These are phyloP conservation scores for Sebastes iracundus DNA, from an alignment of 2,797 vertebrate genomes.

Conservation along the genomic window DNA sequence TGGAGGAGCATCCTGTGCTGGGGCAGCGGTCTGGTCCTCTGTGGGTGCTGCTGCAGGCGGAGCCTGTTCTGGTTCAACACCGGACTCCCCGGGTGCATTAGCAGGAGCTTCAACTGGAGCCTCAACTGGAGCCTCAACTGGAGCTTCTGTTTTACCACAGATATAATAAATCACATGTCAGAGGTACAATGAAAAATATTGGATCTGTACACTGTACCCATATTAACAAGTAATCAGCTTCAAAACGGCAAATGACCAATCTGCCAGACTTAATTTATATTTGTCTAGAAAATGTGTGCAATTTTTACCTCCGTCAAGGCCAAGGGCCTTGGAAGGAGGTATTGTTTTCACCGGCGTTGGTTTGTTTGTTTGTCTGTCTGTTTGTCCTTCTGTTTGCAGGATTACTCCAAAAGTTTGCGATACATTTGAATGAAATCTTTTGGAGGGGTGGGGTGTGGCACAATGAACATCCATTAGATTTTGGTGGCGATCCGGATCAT, in stretches of 20 bases:
- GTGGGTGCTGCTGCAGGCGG: conserved; percentile 25
- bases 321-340: too few species aligned
- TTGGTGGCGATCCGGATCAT: too few species aligned
- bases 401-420: too few species aligned
- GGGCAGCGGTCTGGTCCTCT: conserved; percentile 7
- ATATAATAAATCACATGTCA: conserved; percentile 24
- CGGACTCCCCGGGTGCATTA: conserved; percentile 26
- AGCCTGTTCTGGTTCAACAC: conserved; percentile 5
- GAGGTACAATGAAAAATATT: background rate
- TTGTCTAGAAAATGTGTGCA: background rate
- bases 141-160: conserved; percentile 9
- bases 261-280: background rate
- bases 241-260: background rate
- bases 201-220: background rate
- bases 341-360: too few species aligned
- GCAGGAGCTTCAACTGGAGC: conserved; percentile 31
- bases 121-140: conserved; percentile 18
- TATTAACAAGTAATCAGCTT: background rate
- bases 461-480: too few species aligned
- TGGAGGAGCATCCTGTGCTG: conserved; percentile 30
- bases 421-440: too few species aligned
- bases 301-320: background rate
- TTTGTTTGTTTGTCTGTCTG: too few species aligned
- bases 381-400: too few species aligned
- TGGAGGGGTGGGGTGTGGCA: too few species aligned